These are phyloP conservation scores for Hedya salicella DNA, from an alignment of 2,888 invertebrate genomes.

Conservation along the genomic window DNA sequence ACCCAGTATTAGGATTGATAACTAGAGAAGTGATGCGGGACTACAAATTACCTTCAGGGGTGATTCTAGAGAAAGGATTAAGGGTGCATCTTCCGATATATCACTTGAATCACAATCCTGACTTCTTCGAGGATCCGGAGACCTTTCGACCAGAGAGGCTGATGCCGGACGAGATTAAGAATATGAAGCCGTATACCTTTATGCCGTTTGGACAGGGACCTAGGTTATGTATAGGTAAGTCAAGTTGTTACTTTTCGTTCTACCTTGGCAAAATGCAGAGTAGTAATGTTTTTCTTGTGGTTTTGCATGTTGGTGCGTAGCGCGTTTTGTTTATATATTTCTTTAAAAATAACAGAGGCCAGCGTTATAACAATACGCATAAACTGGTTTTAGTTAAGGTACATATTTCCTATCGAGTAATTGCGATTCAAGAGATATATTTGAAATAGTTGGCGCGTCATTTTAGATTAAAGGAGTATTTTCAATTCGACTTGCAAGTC, in stretches of 20 bases:
- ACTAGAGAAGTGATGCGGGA: slow-evolving; percentile 39
- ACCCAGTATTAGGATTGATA: slow-evolving; percentile 40
- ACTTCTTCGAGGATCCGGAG: slow-evolving; percentile 46
- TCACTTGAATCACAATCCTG: slow-evolving; percentile 45
- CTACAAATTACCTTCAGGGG: slow-evolving; percentile 43
- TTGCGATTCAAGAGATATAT: no score
- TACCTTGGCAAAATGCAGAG: no score
- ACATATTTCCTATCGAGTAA: no score
- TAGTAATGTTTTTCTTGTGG: no score
- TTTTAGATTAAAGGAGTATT: no score
- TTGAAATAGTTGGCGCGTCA: no score
- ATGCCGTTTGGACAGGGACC: slow-evolving; percentile 49
- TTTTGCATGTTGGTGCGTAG: no score
- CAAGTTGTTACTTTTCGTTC: not conserved
- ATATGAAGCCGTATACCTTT: slow-evolving; percentile 44
- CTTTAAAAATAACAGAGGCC: no score
- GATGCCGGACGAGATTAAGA: slow-evolving; percentile 38
- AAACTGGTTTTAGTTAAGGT: no score
- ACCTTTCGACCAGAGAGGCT: slow-evolving; percentile 45
- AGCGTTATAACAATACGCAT: no score
- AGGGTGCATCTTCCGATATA: slow-evolving; percentile 46
- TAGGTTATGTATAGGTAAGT: slow-evolving; percentile 47
- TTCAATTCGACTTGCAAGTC: no score
- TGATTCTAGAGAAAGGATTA: slow-evolving; percentile 40
- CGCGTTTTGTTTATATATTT: no score